Base-by-base conservation (phyloP, 2,797 vertebrate genomes). In the Galagoides demidoff region DNA sequence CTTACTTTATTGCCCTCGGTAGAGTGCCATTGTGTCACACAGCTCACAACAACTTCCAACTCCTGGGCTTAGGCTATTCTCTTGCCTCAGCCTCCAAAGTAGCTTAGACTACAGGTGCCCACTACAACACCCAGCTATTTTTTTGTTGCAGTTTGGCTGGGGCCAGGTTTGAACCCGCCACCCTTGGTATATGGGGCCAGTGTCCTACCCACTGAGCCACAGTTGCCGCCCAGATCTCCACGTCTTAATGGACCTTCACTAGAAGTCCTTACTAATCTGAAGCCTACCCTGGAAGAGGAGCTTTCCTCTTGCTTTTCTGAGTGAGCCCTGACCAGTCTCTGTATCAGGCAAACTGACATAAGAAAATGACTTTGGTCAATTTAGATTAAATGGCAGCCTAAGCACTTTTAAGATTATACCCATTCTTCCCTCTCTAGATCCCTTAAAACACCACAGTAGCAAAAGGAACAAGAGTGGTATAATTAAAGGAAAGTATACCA, bases 301-400 rank as follows among this genome's bases (percentile, higher is more conserved):
- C 19, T 95, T 93, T 76, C 19, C 8, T 4, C 39, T 92, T 31
- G 57, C 49, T n/a, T 93, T 49, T 59, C 19, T 43, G 64, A 66
- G 73, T 64, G 37, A 92, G 39, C 49, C 7, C 49, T 68, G 63
- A 37, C 31, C 23, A 29, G 57, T 63, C 13, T 85, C 34, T 31
- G 13, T 34, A 43, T 49, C 61, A 85, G 49, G 34, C 25, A 90
- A 90, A 90, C n/a, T 78, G 25, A 90, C 10, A 27, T 20, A 95
- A 92, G 78, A 85, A 85, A 95, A 92, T 85, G 0, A 87, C 25
- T 94, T 84, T 82, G 37, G 78, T 90, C 39, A 90, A 43, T 94
- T 95, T 94, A 84, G 49, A 86, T 79, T 39, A 90, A 87, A 90
- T 68, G 85, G 59, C 11, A 63, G 66, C 34, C 19, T 70, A 66